phyloP scores from a whole-genome alignment of 2,113 vertebrate species.

The human region DNA sequence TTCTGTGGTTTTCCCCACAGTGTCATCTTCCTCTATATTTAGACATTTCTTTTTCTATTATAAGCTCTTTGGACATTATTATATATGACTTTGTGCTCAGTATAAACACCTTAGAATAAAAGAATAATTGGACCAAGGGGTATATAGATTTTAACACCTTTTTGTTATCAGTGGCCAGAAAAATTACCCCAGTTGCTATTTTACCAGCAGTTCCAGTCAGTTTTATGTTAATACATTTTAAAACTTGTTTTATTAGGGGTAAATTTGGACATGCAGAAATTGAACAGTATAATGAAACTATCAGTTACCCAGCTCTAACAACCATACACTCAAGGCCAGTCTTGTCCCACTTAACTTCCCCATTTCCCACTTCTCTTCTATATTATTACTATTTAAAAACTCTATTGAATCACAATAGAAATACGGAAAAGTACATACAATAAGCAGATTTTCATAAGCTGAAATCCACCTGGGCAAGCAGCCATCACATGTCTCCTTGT shows the following conservation, averaged over 20 bases:
- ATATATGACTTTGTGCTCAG: not conserved
- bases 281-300: not conserved
- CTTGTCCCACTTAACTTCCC: not conserved
- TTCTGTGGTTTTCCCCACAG: not conserved
- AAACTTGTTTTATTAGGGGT: not conserved
- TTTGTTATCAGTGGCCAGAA: not conserved
- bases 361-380: not conserved
- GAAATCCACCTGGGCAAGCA: not conserved
- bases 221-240: not conserved
- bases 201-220: not conserved
- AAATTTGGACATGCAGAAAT: not conserved
- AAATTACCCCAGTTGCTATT: not conserved
- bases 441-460: not conserved
- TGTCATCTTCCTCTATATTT: not conserved
- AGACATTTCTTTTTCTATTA: not conserved
- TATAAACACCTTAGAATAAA: not conserved
- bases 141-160: not conserved
- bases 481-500: not conserved
- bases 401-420: not conserved
- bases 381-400: not conserved
- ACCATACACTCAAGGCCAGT: fast-evolving
- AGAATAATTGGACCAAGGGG: not conserved
- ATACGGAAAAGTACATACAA: not conserved
- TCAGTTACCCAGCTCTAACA: not conserved
- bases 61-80: not conserved